A percentile compares a stretch with the other conserved stretches of the same genome.
phyloP scores from a whole-genome alignment of 2,797 vertebrate genomes.

The Limosa lapponica region DNA sequence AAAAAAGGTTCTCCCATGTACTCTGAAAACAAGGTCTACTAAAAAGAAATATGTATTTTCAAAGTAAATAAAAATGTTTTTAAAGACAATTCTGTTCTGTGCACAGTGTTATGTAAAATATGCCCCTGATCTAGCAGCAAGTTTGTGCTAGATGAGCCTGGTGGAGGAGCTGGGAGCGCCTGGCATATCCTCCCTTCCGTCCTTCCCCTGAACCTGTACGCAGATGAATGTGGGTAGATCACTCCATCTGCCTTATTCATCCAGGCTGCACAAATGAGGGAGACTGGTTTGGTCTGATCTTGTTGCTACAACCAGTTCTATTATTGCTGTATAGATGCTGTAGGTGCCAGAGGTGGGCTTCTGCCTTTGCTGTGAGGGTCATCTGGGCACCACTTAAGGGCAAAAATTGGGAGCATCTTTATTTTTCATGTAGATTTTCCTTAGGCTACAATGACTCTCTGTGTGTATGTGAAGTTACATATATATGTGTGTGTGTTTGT shows the following conservation, averaged over 20 bases:
- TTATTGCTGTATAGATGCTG: background rate
- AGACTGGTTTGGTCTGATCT: background rate
- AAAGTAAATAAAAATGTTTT: background rate
- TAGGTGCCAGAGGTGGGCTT: background rate
- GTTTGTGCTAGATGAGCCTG: background rate
- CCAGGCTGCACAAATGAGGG: accelerated
- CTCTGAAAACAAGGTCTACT: background rate
- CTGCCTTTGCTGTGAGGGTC: background rate
- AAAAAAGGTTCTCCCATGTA: background rate
- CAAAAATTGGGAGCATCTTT: background rate
- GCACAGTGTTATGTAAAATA: accelerated
- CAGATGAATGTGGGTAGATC: accelerated
- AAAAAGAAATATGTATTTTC: background rate
- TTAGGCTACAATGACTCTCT: background rate
- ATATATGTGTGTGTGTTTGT: accelerated
- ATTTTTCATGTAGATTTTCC: background rate
- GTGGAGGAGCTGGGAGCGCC: background rate
- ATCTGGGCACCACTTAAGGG: background rate
- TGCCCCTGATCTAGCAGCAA: background rate
- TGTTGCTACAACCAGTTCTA: background rate
- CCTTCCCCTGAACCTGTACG: background rate
- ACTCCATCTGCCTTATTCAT: background rate
- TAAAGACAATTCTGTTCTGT: background rate
- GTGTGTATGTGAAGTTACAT: background rate
- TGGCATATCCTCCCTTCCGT: background rate